Conservation (phyloP, 2,888 invertebrate species). For the Perithous albicinctus region DNA sequence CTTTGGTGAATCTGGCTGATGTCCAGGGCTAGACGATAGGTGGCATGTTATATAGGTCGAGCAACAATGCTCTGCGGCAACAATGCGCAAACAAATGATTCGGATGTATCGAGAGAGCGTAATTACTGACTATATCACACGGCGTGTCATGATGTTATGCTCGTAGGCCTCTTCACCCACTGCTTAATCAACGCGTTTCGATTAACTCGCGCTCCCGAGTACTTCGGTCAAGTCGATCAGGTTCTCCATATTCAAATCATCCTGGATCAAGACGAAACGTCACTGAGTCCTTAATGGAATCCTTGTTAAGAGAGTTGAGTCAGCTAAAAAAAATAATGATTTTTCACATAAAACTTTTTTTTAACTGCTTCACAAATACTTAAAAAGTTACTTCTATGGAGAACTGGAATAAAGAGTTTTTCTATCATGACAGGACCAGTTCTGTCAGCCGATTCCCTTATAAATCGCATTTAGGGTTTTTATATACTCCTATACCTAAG, state of each 20-base stretch:
- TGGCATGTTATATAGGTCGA: conserved; percentile 72
- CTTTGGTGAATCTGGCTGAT: conserved; percentile 58
- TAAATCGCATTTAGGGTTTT: too few species aligned
- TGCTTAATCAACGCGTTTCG: conserved; percentile 80
- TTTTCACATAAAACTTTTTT: too few species aligned
- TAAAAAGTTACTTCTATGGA: too few species aligned
- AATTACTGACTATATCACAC: conserved; percentile 77
- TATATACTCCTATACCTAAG: too few species aligned
- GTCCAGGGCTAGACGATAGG: conserved; percentile 69
- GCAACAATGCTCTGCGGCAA: conserved; percentile 81
- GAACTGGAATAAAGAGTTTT: too few species aligned
- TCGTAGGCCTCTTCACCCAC: conserved; percentile 69
- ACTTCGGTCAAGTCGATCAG: conserved; percentile 25
- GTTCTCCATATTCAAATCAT: conserved; percentile 46
- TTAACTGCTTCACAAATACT: too few species aligned
- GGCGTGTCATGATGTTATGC: conserved; percentile 47
- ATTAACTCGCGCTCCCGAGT: conserved; percentile 70
- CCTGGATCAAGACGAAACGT: conserved; percentile 43
- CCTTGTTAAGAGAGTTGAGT: neutral
- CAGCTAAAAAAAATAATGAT: too few species aligned
- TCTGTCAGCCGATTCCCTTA: too few species aligned
- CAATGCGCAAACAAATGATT: conserved; percentile 82
- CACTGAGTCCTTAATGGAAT: neutral
- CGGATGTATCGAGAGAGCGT: conserved; percentile 77
- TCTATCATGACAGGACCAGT: too few species aligned